Percentiles rank a stretch among this genome's conserved stretches.
phyloP scores from a whole-genome alignment of 2,888 invertebrate species.

The Priocnemis perturbator region DNA sequence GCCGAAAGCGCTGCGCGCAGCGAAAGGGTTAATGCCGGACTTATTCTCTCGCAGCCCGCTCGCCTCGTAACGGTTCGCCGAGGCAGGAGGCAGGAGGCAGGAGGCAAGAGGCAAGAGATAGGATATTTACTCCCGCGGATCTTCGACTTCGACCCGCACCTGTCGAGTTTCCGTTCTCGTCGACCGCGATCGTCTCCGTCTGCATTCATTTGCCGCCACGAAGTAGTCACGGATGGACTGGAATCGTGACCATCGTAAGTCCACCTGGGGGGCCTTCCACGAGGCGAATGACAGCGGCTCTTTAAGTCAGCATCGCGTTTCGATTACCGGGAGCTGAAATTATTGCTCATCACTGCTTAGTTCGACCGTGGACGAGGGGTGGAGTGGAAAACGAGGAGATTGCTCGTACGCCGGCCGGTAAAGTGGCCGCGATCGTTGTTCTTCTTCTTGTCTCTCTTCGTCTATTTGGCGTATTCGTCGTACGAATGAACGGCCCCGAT shows the following conservation, averaged over 20 bases:
- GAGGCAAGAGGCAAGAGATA: no score
- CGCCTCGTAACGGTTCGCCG: no score
- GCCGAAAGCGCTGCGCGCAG: no score
- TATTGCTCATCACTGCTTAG: conserved; percentile 54
- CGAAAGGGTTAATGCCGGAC: no score
- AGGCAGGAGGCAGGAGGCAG: no score
- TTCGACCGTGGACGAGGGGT: conserved; percentile 42
- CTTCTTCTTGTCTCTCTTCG: conserved; percentile 6
- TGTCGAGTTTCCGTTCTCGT: neutral
- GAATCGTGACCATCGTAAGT: conserved; percentile 9
- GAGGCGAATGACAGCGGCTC: conserved; percentile 44
- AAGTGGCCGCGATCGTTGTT: conserved; percentile 16
- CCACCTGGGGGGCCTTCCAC: conserved; percentile 49
- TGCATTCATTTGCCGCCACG: no score
- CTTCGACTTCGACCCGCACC: neutral
- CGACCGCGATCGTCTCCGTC: no score
- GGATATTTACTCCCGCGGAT: no score
- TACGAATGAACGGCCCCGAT: conserved; percentile 15
- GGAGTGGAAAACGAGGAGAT: conserved; percentile 37
- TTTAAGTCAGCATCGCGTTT: conserved; percentile 38
- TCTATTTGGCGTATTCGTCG: conserved; percentile 13
- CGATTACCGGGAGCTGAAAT: conserved; percentile 62
- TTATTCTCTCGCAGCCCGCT: no score
- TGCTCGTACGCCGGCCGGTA: neutral
- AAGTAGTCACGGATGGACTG: no score